Evolutionary conservation across 2,797 vertebrate genomes (phyloP), one percentile per base, ranked within the genome.

Genomic region (Myotis findleyi): DNA sequence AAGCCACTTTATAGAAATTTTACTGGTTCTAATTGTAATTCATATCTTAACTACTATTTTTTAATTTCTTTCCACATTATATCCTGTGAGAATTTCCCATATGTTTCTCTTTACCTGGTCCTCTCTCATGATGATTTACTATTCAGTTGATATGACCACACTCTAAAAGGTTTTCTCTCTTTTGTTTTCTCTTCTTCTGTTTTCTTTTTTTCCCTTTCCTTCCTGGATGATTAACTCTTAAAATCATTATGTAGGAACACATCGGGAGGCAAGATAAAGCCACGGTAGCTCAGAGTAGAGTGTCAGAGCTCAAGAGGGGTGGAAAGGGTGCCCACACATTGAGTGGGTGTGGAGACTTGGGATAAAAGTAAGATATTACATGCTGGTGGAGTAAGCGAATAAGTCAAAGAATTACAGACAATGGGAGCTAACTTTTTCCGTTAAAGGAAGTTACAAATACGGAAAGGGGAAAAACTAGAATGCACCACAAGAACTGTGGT

Each of bases 1-100:
- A 36, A 76, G 7, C 5, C 20, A 66, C 62, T 69, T 84, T 76
- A 84, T 76, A 80, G 41, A 87, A 90, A 44, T 20, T 1, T 47
- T 91, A 47, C n/a, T 30, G 3, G 5, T 49, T 92, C 64, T 73
- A 51, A 89, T 55, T 95, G n/a, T 84, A 64, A 87, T 75, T 92
- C 38, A 57, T 6, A 25, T 33, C 68, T 75, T 80, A 95, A 55
- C 18, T 68, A 41, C 44, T 64, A 18, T 20, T 41, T 86, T 57
- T 41, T 13, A 13, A 20, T 76, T 69, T 75, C 27, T 44, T 84
- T 12, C 21, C 69, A 41, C 27, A 25, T 88, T 49, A 20, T 36
- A 69, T n/a, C 51, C 87, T 80, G 17, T 36, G 36, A 82, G 27
- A 84, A 90, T 81, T 66, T 44, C 66, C 7, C 51, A 77, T 53